Conservation (phyloP, 1,140 invertebrate species). For the Popillia japonica region DNA sequence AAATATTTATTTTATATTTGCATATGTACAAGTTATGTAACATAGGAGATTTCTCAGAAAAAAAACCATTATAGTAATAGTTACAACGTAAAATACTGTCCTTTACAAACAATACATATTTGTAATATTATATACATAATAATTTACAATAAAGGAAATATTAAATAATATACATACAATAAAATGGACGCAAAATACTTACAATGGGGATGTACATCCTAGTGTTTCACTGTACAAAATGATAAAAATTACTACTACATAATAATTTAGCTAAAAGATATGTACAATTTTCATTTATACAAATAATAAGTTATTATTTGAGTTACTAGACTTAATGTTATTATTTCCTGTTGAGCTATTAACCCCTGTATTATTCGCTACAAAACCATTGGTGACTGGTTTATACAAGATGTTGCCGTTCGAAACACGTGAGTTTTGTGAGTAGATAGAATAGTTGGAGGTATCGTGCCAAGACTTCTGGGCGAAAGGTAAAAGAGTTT, state of each 20-base stretch:
- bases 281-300: slow-evolving; percentile 40
- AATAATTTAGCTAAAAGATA: not conserved
- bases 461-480: slow-evolving; percentile 55
- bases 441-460: slow-evolving; percentile 40
- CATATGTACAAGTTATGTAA: slow-evolving; percentile 36
- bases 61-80: slow-evolving; percentile 23
- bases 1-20: slow-evolving; percentile 37
- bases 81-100: slow-evolving; percentile 33
- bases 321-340: slow-evolving; percentile 44
- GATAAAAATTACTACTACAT: not conserved
- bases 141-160: slow-evolving; percentile 36
- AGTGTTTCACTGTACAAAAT: slow-evolving; percentile 24
- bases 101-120: slow-evolving; percentile 36
- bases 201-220: too few relatives aligned
- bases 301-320: slow-evolving; percentile 51
- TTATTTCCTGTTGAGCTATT: slow-evolving; percentile 42
- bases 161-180: not conserved
- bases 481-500: slow-evolving; percentile 64
- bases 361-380: slow-evolving; percentile 40
- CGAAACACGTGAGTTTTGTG: slow-evolving; percentile 39
- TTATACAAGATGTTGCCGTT: slow-evolving; percentile 37
- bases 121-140: slow-evolving; percentile 39
- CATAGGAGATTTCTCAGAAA: slow-evolving; percentile 15
- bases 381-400: slow-evolving; percentile 40
- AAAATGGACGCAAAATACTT: not conserved